phyloP scores from a whole-genome alignment of 2,113 vertebrate genomes.

The Istiophorus platypterus region DNA sequence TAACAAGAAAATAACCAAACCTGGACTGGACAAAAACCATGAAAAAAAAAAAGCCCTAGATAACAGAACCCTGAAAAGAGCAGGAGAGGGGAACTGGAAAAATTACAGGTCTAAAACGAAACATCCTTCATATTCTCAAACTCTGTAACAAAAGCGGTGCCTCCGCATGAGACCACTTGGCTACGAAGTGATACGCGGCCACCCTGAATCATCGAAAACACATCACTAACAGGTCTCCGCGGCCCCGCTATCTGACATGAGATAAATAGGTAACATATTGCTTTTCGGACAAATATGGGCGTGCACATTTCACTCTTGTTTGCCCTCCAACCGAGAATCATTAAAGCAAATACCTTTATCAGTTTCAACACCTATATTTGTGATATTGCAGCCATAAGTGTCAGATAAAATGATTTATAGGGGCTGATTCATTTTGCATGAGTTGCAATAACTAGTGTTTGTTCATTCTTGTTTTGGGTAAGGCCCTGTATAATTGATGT shows the following conservation, averaged over 20 bases:
- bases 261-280: conserved; percentile 68
- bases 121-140: background rate
- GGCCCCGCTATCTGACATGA: conserved; percentile 36
- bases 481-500: background rate
- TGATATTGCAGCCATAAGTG: conserved; percentile 3
- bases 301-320: conserved; percentile 38
- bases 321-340: conserved; percentile 32
- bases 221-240: conserved; percentile 22
- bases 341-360: conserved; percentile 53
- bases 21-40: too few relatives aligned
- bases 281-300: conserved; percentile 42
- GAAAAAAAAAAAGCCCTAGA: too few relatives aligned
- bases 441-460: background rate
- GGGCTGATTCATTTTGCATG: background rate
- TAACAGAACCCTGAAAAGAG: too few relatives aligned
- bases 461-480: background rate
- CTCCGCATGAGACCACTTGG: background rate
- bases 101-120: background rate
- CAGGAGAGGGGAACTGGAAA: too few relatives aligned
- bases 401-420: conserved; percentile 21
- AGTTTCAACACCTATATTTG: conserved; percentile 36
- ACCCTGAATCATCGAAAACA: conserved; percentile 1
- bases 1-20: background rate
- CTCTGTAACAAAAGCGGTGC: background rate
- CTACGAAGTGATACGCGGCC: background rate